Percentiles rank a stretch among this genome's conserved stretches.
Evolutionary conservation across 2,888 invertebrate species (phyloP).

Genomic region (Invenusta paracnida): DNA sequence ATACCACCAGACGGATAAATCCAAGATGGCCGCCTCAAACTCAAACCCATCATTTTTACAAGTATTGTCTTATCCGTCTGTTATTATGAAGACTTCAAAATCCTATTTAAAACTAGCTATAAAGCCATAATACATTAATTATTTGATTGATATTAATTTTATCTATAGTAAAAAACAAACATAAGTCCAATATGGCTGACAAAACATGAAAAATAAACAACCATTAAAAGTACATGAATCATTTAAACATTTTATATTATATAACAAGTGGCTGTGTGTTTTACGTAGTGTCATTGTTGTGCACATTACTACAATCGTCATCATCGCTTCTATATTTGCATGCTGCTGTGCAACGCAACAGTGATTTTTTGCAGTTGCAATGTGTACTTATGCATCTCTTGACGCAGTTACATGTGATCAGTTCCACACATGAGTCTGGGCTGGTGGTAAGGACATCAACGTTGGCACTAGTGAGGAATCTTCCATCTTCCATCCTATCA

Average conservation of each 20-base stretch:
- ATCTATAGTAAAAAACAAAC: neutral
- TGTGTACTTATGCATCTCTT: neutral
- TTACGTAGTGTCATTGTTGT: neutral
- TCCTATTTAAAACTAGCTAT: neutral
- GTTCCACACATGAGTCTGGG: slow-evolving; percentile 5
- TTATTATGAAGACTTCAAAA: neutral
- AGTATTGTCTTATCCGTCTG: neutral
- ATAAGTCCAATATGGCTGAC: neutral
- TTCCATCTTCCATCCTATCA: slow-evolving; percentile 16
- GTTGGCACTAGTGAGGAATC: neutral
- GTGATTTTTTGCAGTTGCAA: neutral
- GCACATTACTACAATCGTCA: slow-evolving; percentile 3
- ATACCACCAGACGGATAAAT: neutral
- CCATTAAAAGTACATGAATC: neutral
- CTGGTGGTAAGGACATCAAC: slow-evolving; percentile 4
- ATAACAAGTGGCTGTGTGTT: neutral
- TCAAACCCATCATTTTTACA: neutral
- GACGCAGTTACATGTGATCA: slow-evolving; percentile 8
- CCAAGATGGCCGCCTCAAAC: neutral
- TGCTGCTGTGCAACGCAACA: slow-evolving; percentile 13
- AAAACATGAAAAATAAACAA: neutral
- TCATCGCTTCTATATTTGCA: neutral
- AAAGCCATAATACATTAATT: slow-evolving; percentile 1
- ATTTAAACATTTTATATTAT: neutral
- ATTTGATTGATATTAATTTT: slow-evolving; percentile 4